These are phyloP conservation scores for Premnoplex brunnescens DNA, from an alignment of 2,797 vertebrate species.

Conservation along the genomic window DNA sequence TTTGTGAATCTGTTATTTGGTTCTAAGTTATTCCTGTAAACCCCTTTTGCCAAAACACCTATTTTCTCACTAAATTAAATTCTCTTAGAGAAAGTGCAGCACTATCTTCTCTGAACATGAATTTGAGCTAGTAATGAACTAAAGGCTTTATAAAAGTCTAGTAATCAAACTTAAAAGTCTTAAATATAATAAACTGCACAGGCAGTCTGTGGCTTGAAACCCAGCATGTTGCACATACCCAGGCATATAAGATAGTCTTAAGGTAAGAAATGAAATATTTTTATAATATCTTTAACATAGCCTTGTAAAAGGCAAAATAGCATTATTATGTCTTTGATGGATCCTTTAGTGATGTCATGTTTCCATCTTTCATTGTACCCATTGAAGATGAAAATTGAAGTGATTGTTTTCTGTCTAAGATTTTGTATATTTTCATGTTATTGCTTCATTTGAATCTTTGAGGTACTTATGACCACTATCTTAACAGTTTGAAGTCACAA, in stretches of 20 bases:
- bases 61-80: too few relatives aligned
- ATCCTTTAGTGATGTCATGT: background rate
- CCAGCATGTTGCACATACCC: too few relatives aligned
- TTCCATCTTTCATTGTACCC: background rate
- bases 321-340: background rate
- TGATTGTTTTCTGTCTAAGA: background rate
- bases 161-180: too few relatives aligned
- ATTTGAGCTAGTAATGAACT: too few relatives aligned
- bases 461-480: background rate
- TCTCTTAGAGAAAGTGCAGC: too few relatives aligned
- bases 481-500: background rate
- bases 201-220: too few relatives aligned
- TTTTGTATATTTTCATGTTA: background rate
- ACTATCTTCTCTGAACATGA: too few relatives aligned
- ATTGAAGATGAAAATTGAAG: background rate
- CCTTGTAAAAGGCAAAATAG: background rate
- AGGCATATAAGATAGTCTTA: background rate
- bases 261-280: background rate
- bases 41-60: too few relatives aligned
- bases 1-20: too few relatives aligned
- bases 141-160: too few relatives aligned
- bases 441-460: background rate
- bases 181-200: too few relatives aligned
- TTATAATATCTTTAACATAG: background rate
- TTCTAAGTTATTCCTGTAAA: too few relatives aligned